These are phyloP conservation scores for Cataglyphis rosenhaueri DNA, from an alignment of 2,888 invertebrate genomes.

Conservation along the genomic window DNA sequence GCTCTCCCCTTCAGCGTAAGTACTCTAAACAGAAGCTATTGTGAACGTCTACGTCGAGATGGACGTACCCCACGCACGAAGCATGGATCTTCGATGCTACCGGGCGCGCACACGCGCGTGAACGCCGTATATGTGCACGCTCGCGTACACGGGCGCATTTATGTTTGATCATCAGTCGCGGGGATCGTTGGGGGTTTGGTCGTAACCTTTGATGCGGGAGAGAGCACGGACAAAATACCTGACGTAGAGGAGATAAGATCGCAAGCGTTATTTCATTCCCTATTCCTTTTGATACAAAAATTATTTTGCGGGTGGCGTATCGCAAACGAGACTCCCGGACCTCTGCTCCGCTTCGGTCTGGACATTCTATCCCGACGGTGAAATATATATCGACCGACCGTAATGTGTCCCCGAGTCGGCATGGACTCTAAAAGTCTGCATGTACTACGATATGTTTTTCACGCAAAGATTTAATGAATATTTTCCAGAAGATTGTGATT, in stretches of 20 bases:
- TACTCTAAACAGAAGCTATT: constrained; percentile 85
- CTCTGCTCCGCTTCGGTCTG: constrained; percentile 60
- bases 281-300: constrained; percentile 75
- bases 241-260: constrained; percentile 78
- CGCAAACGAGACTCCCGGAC: constrained; percentile 60
- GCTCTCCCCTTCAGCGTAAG: constrained; percentile 76
- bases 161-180: constrained; percentile 73
- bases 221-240: constrained; percentile 77
- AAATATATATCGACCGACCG: constrained; percentile 67
- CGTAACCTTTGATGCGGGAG: constrained; percentile 76
- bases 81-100: constrained; percentile 74
- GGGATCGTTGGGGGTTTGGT: constrained; percentile 71
- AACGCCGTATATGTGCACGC: constrained; percentile 32
- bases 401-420: constrained; percentile 45
- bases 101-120: constrained; percentile 41
- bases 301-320: constrained; percentile 68
- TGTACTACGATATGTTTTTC: constrained; percentile 9
- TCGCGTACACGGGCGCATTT: constrained; percentile 51
- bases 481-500: constrained; percentile 11
- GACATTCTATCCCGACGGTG: constrained; percentile 55
- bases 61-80: constrained; percentile 83
- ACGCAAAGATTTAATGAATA: constrained; percentile 38
- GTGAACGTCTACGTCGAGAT: constrained; percentile 82
- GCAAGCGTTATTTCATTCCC: constrained; percentile 78
- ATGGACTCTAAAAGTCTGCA: constrained; percentile 7